Evolutionary conservation across 2,888 invertebrate genomes (phyloP).

Genomic region (Ophion ventricosus): DNA sequence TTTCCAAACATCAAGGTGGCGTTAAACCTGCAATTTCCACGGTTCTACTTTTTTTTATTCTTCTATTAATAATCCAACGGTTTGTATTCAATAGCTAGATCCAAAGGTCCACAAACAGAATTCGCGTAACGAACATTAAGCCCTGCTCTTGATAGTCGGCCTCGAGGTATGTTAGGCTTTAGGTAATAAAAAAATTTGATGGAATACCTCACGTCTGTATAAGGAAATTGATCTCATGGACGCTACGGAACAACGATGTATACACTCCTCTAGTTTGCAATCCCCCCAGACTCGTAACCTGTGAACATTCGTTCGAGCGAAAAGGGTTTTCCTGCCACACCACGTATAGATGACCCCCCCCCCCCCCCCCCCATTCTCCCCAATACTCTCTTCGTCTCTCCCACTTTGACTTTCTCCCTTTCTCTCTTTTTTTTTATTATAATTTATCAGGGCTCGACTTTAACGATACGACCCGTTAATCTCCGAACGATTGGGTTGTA

Average conservation of each 20-base stretch:
- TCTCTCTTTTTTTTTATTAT: slow-evolving; percentile 69
- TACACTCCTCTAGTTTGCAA: slow-evolving; percentile 8
- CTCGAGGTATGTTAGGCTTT: neutral
- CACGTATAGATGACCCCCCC: slow-evolving; percentile 36
- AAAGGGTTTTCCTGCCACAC: slow-evolving; percentile 35
- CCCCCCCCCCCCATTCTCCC: slow-evolving; percentile 31
- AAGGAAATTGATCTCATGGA: neutral
- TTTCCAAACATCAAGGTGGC: too few relatives aligned
- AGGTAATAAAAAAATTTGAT: slow-evolving; percentile 3
- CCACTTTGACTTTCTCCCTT: slow-evolving; percentile 1
- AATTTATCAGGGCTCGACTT: slow-evolving; percentile 73
- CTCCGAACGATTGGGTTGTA: slow-evolving; percentile 73
- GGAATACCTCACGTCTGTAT: slow-evolving; percentile 8
- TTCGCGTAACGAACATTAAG: neutral
- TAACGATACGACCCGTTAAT: slow-evolving; percentile 73
- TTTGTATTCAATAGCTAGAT: too few relatives aligned
- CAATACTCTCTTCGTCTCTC: slow-evolving; percentile 24
- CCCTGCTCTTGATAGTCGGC: neutral
- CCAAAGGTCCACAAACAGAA: too few relatives aligned
- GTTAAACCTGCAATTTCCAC: too few relatives aligned
- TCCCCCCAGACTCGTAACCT: slow-evolving; percentile 40
- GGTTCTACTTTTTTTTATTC: too few relatives aligned
- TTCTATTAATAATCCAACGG: too few relatives aligned
- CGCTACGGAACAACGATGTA: neutral
- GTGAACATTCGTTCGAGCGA: slow-evolving; percentile 36